Evolutionary conservation across 2,113 vertebrate genomes (phyloP), one percentile per base, ranked within the genome.

Genomic region (Aplodontia rufa): DNA sequence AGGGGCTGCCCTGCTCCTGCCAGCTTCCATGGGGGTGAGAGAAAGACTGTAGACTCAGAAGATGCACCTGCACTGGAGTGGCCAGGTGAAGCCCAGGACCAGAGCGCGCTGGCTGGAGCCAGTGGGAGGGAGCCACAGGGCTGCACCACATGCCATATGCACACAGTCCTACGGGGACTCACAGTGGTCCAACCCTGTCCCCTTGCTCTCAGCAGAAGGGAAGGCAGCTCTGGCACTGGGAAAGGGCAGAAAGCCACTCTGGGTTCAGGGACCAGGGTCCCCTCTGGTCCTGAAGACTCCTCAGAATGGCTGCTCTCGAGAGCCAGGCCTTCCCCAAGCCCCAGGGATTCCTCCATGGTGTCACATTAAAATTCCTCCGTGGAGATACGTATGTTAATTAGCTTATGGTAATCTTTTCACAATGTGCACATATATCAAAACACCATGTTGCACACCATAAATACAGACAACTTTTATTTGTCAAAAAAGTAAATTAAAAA

Each of bases 81-180:
- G 53, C 71, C 53, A 26, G 42, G 40, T 1, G 51, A 22, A 35
- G 22, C 69, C 1, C 40, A 53, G 9, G 69, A 11, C 51, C 35
- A 26, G 51, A 58, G 58, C 0, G 24, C 24, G 24, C 24, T 10
- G 22, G 9, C 22, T 8, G 9, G 24, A 17, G 58, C 28, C 58
- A 60, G 55, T 24, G 11, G 58, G 58, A 22, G 1, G 58, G 30
- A 68, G 64, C 35, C n/a, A 22, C n/a, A 72, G 51, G 30, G 40
- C 32, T 40, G 32, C 2, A 40, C n/a, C n/a, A n/a, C n/a, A n/a
- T n/a, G n/a, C n/a, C n/a, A n/a, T n/a, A n/a, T 19, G 22, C 20
- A 1, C 2, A 47, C 8, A 28, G 4, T 14, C 17, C 80, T 45
- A 0, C 24, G 1, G 60, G 47, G 35, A 82, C 14, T 2, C 6